A percentile compares a stretch with the other conserved stretches of the same genome.
Conservation (phyloP, 2,797 vertebrate species). For the Sebastes nivosus region DNA sequence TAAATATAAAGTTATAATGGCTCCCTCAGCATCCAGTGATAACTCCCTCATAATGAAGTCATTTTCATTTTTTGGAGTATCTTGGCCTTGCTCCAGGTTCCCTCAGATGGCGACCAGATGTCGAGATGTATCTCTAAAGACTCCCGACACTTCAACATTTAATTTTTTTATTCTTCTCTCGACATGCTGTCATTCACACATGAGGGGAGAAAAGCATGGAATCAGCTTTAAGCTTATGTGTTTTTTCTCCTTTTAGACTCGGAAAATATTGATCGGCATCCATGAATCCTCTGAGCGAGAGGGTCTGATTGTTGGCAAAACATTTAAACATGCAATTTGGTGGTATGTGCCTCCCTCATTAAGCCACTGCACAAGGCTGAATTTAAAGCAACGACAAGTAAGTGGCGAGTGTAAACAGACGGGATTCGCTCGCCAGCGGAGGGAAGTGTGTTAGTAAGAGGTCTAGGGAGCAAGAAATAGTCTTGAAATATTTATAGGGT, state of each 20-base stretch:
- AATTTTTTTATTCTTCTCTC: conserved; percentile 51
- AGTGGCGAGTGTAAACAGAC: conserved; percentile 70
- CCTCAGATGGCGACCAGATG: conserved; percentile 83
- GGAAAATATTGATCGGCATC: conserved; percentile 60
- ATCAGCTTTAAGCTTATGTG: conserved; percentile 36
- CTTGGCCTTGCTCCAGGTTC: conserved; percentile 75
- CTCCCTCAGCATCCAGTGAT: conserved; percentile 46
- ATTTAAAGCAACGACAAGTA: conserved; percentile 70
- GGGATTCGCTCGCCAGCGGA: conserved; percentile 59
- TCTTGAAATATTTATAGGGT: conserved; percentile 92
- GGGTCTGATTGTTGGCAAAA: conserved; percentile 63
- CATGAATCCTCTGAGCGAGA: conserved; percentile 47
- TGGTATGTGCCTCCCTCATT: conserved; percentile 63
- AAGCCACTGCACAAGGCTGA: conserved; percentile 59
- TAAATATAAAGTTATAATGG: conserved; percentile 16
- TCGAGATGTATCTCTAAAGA: conserved; percentile 75
- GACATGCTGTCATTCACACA: conserved; percentile 54
- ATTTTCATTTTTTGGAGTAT: conserved; percentile 71
- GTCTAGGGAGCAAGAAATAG: conserved; percentile 74
- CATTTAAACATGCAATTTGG: conserved; percentile 65
- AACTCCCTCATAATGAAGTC: conserved; percentile 78
- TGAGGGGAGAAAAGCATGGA: conserved; percentile 14
- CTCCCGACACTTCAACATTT: conserved; percentile 56
- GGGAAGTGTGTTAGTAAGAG: conserved; percentile 69
- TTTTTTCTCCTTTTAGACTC: conserved; percentile 33